Base-by-base conservation (phyloP, 2,113 vertebrate genomes). In the Phodopus roborovskii region DNA sequence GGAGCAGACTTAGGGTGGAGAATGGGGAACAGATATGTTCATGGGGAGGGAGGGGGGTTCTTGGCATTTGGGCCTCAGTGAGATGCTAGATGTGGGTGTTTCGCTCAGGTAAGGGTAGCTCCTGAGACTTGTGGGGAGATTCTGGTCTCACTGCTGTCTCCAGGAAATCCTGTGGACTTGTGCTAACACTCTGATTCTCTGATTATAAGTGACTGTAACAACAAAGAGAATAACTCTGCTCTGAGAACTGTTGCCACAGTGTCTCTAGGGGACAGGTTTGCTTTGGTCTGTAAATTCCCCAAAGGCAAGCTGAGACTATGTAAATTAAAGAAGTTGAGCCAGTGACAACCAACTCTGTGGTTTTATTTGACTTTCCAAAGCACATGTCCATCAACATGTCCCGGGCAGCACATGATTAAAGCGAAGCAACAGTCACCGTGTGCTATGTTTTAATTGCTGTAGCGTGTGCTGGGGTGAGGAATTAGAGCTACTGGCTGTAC, bases 231-330 rank as follows among this genome's bases (percentile, higher is more conserved):
- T 74, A 91, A 56, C 75, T 92, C 77, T 36, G 71, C 95, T 95
- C n/a, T 10, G 70, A 90, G 92, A 95, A 75, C 90, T 78, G 92
- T 95, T 92, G 78, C 90, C 88, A 64, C 88, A 86, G 92, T 5
- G 81, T 97, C 96, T 93, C 93, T 85, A 81, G 92, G 97, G 96
- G 75, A 88, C 94, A 93, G 87, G 81, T 92, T 94, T 85, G 45
- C 97, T 97, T 96, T 97, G 93, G 95, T 97, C 90, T 93, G 1
- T 62, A 70, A 88, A 95, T 96, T 96, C 97, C 94, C 95, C 93
- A 94, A 87, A 91, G 94, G 96, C 95, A 97, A 95, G 95, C 90
- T 60, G 96, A 98, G 97, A 94, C 97, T 93, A 89, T 94, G 95
- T 92, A 97, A 96, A 97, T 96, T 48, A 82, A 90, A 96, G 92